A percentile compares a stretch with the other conserved stretches of the same genome.
phyloP scores from a whole-genome alignment of 1,140 invertebrate species.

The Procambarus clarkii region DNA sequence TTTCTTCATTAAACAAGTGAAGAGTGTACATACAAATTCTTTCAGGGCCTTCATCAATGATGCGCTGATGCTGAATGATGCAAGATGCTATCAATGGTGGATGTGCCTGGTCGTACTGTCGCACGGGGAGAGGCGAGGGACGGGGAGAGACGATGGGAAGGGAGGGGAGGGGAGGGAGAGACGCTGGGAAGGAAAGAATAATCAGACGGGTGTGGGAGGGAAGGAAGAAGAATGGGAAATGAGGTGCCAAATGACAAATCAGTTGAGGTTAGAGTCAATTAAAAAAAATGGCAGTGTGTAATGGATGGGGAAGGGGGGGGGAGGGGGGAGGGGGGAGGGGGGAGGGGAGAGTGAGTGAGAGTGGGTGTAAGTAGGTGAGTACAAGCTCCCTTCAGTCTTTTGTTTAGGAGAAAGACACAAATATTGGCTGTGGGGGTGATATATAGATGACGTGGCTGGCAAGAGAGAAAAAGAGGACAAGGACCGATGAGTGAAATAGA shows the following conservation, averaged over 20 bases:
- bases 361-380: too few species aligned
- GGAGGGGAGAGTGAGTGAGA: not conserved
- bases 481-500: not conserved
- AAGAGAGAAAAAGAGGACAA: too few species aligned
- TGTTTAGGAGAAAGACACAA: too few species aligned
- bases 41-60: conserved; percentile 47
- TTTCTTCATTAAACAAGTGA: conserved; percentile 32
- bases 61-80: conserved; percentile 54
- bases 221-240: too few species aligned
- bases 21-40: conserved; percentile 62
- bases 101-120: conserved; percentile 56
- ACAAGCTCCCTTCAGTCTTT: too few species aligned
- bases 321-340: conserved; percentile 1
- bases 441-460: too few species aligned
- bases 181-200: not conserved
- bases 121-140: not conserved
- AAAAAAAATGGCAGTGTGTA: not conserved
- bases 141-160: not conserved
- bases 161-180: not conserved
- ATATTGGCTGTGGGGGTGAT: too few species aligned
- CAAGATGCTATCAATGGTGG: conserved; percentile 47
- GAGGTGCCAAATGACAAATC: too few species aligned
- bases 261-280: too few species aligned
- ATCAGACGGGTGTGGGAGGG: not conserved
- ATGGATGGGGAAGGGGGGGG: not conserved